Evolutionary conservation across 1,140 invertebrate species (phyloP).

Genomic region (Hesperophylax magnus): DNA sequence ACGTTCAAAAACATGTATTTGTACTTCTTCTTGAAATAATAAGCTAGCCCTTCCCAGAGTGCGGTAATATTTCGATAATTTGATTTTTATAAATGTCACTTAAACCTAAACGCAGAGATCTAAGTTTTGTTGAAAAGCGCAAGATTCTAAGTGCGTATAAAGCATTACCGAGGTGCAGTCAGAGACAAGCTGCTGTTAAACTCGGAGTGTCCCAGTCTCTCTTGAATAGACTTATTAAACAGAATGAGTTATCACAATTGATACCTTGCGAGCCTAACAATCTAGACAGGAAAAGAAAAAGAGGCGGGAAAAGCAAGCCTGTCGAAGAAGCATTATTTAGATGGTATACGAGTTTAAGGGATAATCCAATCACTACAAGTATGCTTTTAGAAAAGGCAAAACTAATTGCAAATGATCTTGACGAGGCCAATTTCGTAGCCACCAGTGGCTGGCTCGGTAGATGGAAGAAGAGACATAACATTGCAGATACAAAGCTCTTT

Average conservation of each 20-base stretch:
- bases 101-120: slow-evolving; percentile 2
- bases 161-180: background rate
- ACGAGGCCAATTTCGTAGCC: background rate
- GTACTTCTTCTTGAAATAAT: no score
- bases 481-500: background rate
- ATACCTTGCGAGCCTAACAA: background rate
- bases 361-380: background rate
- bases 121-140: background rate
- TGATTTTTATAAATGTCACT: no score
- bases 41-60: no score
- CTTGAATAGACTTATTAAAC: background rate
- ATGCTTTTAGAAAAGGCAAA: background rate
- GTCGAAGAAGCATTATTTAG: background rate
- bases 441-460: slow-evolving; percentile 5
- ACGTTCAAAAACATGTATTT: no score
- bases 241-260: background rate
- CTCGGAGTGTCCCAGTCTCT: background rate
- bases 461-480: background rate
- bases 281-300: background rate
- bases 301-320: background rate
- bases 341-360: background rate
- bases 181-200: background rate
- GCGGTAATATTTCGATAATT: no score
- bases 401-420: background rate
- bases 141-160: background rate